Conservation (phyloP, 2,113 vertebrate species). For the Alouatta palliata region DNA sequence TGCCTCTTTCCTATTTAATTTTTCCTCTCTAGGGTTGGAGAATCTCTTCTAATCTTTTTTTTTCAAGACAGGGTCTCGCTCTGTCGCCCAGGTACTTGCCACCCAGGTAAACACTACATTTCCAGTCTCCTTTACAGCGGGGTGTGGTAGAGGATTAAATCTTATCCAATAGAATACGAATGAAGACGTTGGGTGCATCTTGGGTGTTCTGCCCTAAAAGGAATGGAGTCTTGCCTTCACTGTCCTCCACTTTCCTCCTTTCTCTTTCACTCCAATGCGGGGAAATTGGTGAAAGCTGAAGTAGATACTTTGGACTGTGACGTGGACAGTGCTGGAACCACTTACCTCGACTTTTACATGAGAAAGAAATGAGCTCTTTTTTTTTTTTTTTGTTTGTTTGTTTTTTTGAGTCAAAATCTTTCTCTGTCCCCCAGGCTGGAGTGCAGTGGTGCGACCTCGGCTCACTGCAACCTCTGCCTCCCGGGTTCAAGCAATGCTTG, state of each 20-base stretch:
- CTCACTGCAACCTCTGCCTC: no score
- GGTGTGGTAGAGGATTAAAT: neutral
- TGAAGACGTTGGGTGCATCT: neutral
- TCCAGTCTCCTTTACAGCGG: neutral
- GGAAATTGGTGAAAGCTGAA: neutral
- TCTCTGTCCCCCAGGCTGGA: no score
- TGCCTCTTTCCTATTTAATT: constrained; percentile 59
- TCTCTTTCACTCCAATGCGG: neutral
- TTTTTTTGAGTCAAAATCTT: no score
- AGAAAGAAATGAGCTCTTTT: constrained; percentile 21
- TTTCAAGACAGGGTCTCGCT: no score
- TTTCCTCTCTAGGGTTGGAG: neutral
- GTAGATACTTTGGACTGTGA: neutral
- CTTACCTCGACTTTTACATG: neutral
- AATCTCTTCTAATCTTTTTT: constrained; percentile 47
- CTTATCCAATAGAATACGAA: neutral
- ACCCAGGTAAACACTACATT: neutral
- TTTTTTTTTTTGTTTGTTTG: neutral
- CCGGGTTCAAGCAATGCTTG: neutral
- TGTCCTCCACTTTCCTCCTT: neutral
- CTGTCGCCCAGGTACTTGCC: neutral
- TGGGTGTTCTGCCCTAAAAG: neutral
- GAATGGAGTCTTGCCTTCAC: neutral
- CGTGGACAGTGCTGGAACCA: neutral
- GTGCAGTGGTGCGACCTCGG: no score